These are phyloP conservation scores for Protodeltote pygarga DNA, from an alignment of 2,888 invertebrate species.

Conservation along the genomic window DNA sequence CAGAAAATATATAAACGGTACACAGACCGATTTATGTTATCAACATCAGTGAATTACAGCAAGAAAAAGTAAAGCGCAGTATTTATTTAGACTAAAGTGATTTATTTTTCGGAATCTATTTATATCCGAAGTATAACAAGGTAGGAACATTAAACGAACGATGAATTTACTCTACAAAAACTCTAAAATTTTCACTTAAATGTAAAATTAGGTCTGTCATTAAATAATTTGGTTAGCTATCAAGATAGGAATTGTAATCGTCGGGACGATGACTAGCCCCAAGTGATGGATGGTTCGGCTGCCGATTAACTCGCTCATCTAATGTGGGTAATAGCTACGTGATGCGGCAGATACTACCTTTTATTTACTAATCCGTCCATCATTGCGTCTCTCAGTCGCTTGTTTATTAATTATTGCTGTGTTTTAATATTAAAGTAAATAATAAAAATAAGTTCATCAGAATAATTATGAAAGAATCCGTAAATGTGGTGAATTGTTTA, in stretches of 20 bases:
- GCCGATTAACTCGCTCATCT: conserved; percentile 61
- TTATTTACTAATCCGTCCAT: conserved; percentile 46
- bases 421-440: conserved; percentile 15
- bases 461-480: too few relatives aligned
- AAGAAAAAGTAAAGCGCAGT: too few relatives aligned
- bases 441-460: too few relatives aligned
- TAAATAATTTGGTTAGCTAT: conserved; percentile 42
- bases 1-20: too few relatives aligned
- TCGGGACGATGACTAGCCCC: conserved; percentile 60
- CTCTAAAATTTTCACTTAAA: background rate
- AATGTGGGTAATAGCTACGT: conserved; percentile 69
- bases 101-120: too few relatives aligned
- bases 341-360: conserved; percentile 62
- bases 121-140: too few relatives aligned
- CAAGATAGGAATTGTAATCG: conserved; percentile 47
- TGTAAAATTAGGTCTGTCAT: conserved; percentile 37
- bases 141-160: too few relatives aligned
- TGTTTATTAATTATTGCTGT: conserved; percentile 40
- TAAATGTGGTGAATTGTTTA: too few relatives aligned
- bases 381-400: conserved; percentile 31
- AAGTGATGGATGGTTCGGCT: conserved; percentile 67
- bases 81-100: too few relatives aligned
- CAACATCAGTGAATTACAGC: too few relatives aligned
- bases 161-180: background rate
- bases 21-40: too few relatives aligned